Evolutionary conservation across 1,140 invertebrate species (phyloP).

Genomic region (Diabrotica virgifera): DNA sequence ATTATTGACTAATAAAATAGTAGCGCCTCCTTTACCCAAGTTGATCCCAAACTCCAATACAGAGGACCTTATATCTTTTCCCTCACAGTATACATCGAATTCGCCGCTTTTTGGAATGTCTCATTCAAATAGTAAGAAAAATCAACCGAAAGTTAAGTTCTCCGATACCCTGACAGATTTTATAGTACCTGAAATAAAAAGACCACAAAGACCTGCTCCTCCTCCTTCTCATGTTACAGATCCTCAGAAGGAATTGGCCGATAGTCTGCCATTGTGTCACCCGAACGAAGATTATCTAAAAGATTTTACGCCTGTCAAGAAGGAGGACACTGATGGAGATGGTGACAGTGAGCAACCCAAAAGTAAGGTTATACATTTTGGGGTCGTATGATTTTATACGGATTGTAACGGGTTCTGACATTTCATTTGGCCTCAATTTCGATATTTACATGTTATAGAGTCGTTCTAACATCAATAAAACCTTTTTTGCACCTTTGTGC

Average conservation of each 20-base stretch:
- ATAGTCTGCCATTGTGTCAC: slow-evolving; percentile 69
- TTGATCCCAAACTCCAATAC: slow-evolving; percentile 1
- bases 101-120: not conserved
- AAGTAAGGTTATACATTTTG: slow-evolving; percentile 79
- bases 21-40: slow-evolving; percentile 35
- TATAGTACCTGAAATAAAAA: slow-evolving; percentile 67
- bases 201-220: slow-evolving; percentile 41
- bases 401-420: too few relatives aligned
- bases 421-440: too few relatives aligned
- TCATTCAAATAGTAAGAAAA: slow-evolving; percentile 32
- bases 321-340: slow-evolving; percentile 35
- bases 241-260: slow-evolving; percentile 65
- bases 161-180: slow-evolving; percentile 79
- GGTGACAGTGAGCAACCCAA: slow-evolving; percentile 47
- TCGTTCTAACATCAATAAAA: too few relatives aligned
- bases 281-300: slow-evolving; percentile 72
- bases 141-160: slow-evolving; percentile 69
- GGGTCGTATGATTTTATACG: slow-evolving; percentile 57
- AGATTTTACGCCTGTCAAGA: slow-evolving; percentile 64
- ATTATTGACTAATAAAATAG: not conserved
- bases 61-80: slow-evolving; percentile 10
- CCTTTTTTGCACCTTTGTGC: too few relatives aligned
- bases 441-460: too few relatives aligned
- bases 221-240: slow-evolving; percentile 55
- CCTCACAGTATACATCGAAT: slow-evolving; percentile 5